These are phyloP conservation scores for Troides helena DNA, from an alignment of 2,888 invertebrate genomes.

Conservation along the genomic window DNA sequence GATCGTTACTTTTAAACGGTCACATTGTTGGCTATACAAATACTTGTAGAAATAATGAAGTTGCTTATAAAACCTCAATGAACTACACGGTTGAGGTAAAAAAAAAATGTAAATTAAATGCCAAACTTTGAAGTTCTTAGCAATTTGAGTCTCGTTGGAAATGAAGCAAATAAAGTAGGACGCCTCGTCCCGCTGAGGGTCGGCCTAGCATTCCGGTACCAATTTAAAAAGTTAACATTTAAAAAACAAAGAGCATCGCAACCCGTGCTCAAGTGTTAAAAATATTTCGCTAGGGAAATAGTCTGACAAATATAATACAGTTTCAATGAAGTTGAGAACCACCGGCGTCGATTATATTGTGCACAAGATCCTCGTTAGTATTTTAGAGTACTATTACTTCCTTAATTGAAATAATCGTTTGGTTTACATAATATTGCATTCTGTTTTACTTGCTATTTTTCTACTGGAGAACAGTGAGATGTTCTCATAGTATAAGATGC, in stretches of 20 bases:
- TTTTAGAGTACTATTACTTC: constrained; percentile 11
- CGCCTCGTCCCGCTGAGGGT: constrained; percentile 45
- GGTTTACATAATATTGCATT: not conserved
- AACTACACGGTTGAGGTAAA: constrained; percentile 15
- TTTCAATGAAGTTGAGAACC: constrained; percentile 28
- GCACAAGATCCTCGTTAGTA: constrained; percentile 15
- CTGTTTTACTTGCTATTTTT: not conserved
- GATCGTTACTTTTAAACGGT: not conserved
- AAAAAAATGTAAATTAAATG: constrained; percentile 41
- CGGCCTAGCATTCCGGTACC: constrained; percentile 53
- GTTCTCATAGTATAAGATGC: too few species aligned
- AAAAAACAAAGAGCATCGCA: constrained; percentile 33
- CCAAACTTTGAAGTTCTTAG: constrained; percentile 56
- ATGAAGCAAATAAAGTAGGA: constrained; percentile 65
- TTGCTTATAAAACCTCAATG: constrained; percentile 9
- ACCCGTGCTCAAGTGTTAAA: constrained; percentile 44
- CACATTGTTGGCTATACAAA: not conserved
- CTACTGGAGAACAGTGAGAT: too few species aligned
- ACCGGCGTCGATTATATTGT: constrained; percentile 21
- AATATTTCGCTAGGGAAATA: constrained; percentile 37
- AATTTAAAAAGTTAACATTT: constrained; percentile 51
- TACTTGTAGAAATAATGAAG: constrained; percentile 5
- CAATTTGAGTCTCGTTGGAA: constrained; percentile 62
- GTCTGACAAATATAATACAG: constrained; percentile 27
- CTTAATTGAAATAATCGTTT: constrained; percentile 7